phyloP scores from a whole-genome alignment of 2,113 vertebrate species.

The Thamnophis sirtalis region DNA sequence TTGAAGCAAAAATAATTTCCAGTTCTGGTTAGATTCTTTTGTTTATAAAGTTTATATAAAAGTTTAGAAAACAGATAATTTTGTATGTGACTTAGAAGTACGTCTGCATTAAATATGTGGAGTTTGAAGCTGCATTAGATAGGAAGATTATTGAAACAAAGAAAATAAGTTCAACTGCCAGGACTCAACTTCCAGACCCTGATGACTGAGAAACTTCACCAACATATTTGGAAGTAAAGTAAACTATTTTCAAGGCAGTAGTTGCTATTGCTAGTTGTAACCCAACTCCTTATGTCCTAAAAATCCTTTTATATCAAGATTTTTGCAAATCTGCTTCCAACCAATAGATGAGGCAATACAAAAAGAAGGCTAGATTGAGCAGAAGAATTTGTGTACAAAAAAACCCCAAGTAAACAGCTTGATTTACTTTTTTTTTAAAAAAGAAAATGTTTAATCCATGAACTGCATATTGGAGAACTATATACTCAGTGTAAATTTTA shows the following conservation, averaged over 20 bases:
- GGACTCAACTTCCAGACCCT: background rate
- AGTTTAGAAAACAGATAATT: background rate
- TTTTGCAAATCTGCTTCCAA: slow-evolving; percentile 12
- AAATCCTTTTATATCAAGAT: slow-evolving; percentile 40
- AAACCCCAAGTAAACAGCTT: slow-evolving; percentile 44
- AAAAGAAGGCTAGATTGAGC: slow-evolving; percentile 47
- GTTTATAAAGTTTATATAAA: background rate
- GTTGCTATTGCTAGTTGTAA: background rate
- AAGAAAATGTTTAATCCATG: slow-evolving; percentile 49
- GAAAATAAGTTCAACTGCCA: background rate
- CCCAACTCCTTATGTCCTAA: slow-evolving; percentile 23
- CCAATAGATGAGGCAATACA: slow-evolving; percentile 17
- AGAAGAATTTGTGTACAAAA: slow-evolving; percentile 34
- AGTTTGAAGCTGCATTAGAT: background rate
- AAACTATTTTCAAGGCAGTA: background rate
- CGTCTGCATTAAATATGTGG: background rate
- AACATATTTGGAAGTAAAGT: background rate
- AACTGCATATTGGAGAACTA: slow-evolving; percentile 50
- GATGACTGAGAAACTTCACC: background rate
- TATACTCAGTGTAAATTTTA: slow-evolving; percentile 39
- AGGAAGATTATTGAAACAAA: background rate
- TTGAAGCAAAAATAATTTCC: background rate
- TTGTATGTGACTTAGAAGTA: background rate
- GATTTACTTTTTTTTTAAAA: background rate
- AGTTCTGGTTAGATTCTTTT: background rate